Base-by-base conservation (phyloP, 1,140 invertebrate species). In the Drosophila insularis region DNA sequence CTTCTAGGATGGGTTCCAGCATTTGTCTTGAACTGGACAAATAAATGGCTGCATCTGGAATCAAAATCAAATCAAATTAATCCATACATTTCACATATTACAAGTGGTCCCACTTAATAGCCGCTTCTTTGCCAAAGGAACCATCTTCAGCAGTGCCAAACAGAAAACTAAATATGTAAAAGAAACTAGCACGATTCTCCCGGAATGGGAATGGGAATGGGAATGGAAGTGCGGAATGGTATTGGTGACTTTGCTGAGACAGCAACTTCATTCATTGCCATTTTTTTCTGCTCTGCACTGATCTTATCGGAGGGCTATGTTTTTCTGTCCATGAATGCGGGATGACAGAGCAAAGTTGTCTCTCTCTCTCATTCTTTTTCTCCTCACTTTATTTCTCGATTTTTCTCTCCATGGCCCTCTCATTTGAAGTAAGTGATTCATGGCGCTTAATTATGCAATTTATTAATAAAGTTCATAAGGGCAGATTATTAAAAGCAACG, bases 1-100 rank as follows among this genome's bases (percentile, higher is more conserved):
- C 95, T 82, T 96, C 95, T 59, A 95, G 91, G 71, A 96, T 96
- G 0, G 95, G 95, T 81, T 95, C 95, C 80, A 96, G 89, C 67
- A 91, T 86, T 78, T 87, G 91, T 1, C 91, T 74, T 11, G 91
- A 92, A 31, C 56, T 90, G 59, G 91, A 92, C 60, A 92, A 65
- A 63, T 78, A 91, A 55, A 80, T 80, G 50, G 71, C 43, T 50
- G 43, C 90, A 89, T 92, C 91, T 91, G 60, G 2, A 65, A 93
- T 17, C 1, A 14, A 60, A 43, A 13, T 32, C 32, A n/a, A 14
- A 14, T 10, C 1, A 32, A 32, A 31, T 19, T 35, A 21, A 27
- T 13, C 32, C 21, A 10, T 11, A 35, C 17, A 63, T 13, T 56
- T 37, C 1, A 19, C 40, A 39, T 68, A 21, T 2, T 46, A 54